A percentile compares a stretch with the other conserved stretches of the same genome.
phyloP scores from a whole-genome alignment of 2,888 invertebrate genomes.

The Euclidia mi region DNA sequence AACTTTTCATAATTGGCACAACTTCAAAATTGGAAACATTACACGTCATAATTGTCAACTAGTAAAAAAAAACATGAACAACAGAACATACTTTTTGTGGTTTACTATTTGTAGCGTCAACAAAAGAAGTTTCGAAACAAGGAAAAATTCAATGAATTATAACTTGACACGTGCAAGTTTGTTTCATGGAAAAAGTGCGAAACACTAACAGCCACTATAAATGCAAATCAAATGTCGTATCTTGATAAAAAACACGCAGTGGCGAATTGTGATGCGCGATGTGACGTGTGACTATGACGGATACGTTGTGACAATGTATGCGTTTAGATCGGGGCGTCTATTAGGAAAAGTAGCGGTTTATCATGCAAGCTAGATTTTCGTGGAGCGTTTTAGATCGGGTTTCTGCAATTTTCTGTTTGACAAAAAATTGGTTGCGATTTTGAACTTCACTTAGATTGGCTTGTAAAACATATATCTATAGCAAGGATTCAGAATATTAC shows the following conservation, averaged over 20 bases:
- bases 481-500: too few relatives aligned
- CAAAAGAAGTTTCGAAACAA: not conserved
- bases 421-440: too few relatives aligned
- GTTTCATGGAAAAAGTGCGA: slow-evolving; percentile 35
- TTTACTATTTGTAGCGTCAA: not conserved
- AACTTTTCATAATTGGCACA: too few relatives aligned
- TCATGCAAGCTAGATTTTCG: too few relatives aligned
- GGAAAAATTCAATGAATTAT: slow-evolving; percentile 37
- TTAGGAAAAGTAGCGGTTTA: too few relatives aligned
- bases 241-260: slow-evolving; percentile 48
- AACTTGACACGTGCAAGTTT: slow-evolving; percentile 41
- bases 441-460: too few relatives aligned
- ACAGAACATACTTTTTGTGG: too few relatives aligned
- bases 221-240: slow-evolving; percentile 45
- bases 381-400: too few relatives aligned
- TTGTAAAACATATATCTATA: too few relatives aligned
- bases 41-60: too few relatives aligned
- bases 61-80: not conserved
- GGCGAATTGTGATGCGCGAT: slow-evolving; percentile 20
- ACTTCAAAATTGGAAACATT: too few relatives aligned
- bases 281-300: slow-evolving; percentile 18
- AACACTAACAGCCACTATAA: slow-evolving; percentile 42
- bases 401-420: too few relatives aligned
- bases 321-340: not conserved
- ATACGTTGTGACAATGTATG: slow-evolving; percentile 4